These are phyloP conservation scores for Saiga tatarica DNA, from an alignment of 2,113 vertebrate genomes.

Conservation along the genomic window DNA sequence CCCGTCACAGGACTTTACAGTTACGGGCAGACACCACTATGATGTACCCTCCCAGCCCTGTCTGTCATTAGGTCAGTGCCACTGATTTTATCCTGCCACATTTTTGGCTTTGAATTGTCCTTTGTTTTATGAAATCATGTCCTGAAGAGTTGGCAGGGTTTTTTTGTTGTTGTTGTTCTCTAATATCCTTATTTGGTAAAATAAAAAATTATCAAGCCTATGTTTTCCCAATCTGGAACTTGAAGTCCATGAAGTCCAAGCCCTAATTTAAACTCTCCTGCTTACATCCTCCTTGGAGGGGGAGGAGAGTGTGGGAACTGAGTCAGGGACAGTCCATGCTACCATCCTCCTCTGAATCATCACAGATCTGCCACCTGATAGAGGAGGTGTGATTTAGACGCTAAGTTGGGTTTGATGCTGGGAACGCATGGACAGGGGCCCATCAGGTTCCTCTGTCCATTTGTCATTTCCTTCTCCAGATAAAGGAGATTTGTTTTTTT, in stretches of 20 bases:
- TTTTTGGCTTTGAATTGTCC: not conserved
- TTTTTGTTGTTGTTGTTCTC: too few species aligned
- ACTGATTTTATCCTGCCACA: not conserved
- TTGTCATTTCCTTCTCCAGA: not conserved
- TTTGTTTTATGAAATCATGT: conserved; percentile 28
- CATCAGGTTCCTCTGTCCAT: not conserved
- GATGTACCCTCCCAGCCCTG: fast-evolving
- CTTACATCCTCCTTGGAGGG: not conserved
- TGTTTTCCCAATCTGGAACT: not conserved
- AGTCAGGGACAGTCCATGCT: not conserved
- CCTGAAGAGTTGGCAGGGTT: not conserved
- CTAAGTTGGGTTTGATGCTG: not conserved
- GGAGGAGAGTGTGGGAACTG: not conserved
- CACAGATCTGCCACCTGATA: not conserved
- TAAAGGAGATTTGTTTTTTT: not conserved
- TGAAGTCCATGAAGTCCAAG: not conserved
- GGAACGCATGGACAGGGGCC: not conserved
- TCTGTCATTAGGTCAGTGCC: not conserved
- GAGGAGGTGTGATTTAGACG: not conserved
- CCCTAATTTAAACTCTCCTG: not conserved
- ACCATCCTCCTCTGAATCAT: not conserved
- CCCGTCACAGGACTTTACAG: fast-evolving
- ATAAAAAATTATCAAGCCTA: not conserved
- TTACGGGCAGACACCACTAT: fast-evolving
- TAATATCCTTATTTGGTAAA: conserved; percentile 24